Evolutionary conservation across 1,140 invertebrate genomes (phyloP), one percentile per base, ranked within the genome.

Genomic region (Aphelenchoides avenae): DNA sequence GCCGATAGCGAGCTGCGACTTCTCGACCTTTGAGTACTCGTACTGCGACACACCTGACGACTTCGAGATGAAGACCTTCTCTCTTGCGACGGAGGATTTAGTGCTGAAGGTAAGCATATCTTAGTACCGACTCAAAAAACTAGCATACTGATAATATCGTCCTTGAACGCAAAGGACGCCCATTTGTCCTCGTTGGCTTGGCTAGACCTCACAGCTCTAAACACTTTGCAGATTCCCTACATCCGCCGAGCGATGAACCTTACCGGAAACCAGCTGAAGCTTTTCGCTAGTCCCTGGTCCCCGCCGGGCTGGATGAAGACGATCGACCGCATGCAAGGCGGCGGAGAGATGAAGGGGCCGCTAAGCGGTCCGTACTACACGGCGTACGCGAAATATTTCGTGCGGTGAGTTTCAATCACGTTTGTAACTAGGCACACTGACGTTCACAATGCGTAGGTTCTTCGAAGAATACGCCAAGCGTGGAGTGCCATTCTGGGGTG

Each of bases 301-400:
- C 83, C 90, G 0, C 91, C 91, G 0, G 76, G 80, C 3, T 94
- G 89, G 89, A 94, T 94, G 89, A 95, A 94, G 79, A 86, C 84
- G 0, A 88, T 87, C 65, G 79, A 85, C 20, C 78, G 76, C 41
- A 49, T 58, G 57, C 79, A 76, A 51, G 82, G 82, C 13, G 67
- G 75, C 24, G 84, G 84, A 1, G 63, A 64, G 15, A 72, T 93
- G 1, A 83, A 84, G 57, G 75, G 78, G 1, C 78, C 71, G 47
- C 69, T 77, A 20, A 78, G 77, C 26, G 80, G 79, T n/a, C 53
- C 85, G 46, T 88, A 86, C 72, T 90, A 87, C 70, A 84, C 87
- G 75, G 76, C 83, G 0, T 91, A 84, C 80, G 87, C 87, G 0
- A 80, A 89, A 65, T 91, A 91, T 70, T 83, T 88, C 71, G 70